phyloP scores from a whole-genome alignment of 2,888 invertebrate genomes.

The Cryptus armator region DNA sequence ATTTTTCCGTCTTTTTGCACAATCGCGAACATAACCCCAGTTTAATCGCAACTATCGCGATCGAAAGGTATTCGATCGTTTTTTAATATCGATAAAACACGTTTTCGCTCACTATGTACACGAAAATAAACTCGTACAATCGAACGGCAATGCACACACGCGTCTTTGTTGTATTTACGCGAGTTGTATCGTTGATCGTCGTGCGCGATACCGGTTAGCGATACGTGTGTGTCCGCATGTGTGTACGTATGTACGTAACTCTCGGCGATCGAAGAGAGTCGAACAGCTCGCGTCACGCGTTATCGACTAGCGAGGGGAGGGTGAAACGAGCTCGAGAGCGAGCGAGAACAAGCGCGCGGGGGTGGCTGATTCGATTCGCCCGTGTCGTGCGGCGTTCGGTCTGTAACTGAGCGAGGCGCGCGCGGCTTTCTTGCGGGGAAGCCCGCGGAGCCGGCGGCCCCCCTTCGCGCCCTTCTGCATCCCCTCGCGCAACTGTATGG shows the following conservation, averaged over 20 bases:
- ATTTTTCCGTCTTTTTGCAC: neutral
- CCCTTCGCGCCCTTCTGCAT: conserved; percentile 45
- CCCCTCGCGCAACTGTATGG: conserved; percentile 24
- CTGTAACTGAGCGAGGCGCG: conserved; percentile 78
- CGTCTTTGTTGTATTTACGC: conserved; percentile 12
- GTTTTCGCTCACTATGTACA: neutral
- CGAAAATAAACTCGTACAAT: neutral
- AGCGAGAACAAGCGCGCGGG: conserved; percentile 49
- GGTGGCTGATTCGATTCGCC: conserved; percentile 64
- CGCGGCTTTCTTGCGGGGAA: conserved; percentile 74
- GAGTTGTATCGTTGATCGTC: neutral
- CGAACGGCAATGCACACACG: neutral
- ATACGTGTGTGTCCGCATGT: neutral
- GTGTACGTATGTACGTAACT: neutral
- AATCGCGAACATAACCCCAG: neutral
- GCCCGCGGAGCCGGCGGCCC: conserved; percentile 70
- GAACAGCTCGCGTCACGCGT: conserved; percentile 34
- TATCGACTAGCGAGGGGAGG: conserved; percentile 46
- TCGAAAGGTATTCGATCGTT: neutral
- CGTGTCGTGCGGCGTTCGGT: conserved; percentile 74
- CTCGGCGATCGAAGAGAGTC: neutral
- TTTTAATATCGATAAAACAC: neutral
- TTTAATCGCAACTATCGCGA: neutral
- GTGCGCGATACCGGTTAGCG: neutral
- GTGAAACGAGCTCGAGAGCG: too few species aligned